phyloP scores from a whole-genome alignment of 2,888 invertebrate genomes.

The Nephrotoma guestfalica region DNA sequence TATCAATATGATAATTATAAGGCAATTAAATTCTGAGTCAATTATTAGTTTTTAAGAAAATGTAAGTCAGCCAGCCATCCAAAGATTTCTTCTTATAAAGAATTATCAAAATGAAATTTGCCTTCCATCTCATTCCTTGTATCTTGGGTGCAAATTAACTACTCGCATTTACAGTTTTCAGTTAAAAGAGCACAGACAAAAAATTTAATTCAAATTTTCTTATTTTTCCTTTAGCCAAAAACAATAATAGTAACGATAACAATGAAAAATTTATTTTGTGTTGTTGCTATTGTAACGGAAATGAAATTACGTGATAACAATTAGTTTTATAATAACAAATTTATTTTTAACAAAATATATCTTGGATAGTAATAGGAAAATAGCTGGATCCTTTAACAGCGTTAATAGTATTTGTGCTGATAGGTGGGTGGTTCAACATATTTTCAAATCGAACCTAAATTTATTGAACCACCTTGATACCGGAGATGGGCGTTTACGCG shows the following conservation, averaged over 20 bases:
- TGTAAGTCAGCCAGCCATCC: neutral
- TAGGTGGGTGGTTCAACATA: too few relatives aligned
- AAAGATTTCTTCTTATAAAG: neutral
- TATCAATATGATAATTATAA: neutral
- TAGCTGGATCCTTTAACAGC: neutral
- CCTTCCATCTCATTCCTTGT: neutral
- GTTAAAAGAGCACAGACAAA: neutral
- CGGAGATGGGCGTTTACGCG: too few relatives aligned
- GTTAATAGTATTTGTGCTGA: neutral
- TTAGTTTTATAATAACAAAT: neutral
- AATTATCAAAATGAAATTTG: neutral
- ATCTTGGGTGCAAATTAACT: neutral
- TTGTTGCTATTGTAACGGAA: neutral
- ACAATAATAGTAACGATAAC: neutral
- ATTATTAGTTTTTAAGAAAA: neutral
- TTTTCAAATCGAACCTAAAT: too few relatives aligned
- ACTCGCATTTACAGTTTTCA: neutral
- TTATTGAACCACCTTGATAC: too few relatives aligned
- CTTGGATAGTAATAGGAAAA: neutral
- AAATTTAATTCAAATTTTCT: neutral
- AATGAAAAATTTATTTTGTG: neutral
- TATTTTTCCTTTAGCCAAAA: neutral
- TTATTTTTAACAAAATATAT: too few relatives aligned
- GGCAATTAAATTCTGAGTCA: neutral
- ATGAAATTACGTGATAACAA: neutral